Conservation (phyloP, 1,140 invertebrate species). For the Plectrocnemia conspersa region DNA sequence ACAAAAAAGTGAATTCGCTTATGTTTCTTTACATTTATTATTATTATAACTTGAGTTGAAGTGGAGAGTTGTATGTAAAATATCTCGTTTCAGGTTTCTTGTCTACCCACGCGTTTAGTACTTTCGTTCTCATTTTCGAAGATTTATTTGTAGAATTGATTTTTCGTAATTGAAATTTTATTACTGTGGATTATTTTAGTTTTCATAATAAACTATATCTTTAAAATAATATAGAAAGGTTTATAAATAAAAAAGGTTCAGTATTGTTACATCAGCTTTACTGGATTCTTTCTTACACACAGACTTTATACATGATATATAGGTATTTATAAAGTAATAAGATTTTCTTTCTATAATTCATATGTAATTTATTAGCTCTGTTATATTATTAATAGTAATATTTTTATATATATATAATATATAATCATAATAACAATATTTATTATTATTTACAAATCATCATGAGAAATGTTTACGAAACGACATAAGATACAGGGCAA, state of each 20-base stretch:
- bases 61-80: too few relatives aligned
- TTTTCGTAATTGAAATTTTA: too few relatives aligned
- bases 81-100: too few relatives aligned
- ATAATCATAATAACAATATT: constrained; percentile 8
- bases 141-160: too few relatives aligned
- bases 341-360: constrained; percentile 33
- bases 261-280: constrained; percentile 31
- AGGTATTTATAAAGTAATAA: constrained; percentile 32
- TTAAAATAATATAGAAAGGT: background rate
- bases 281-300: constrained; percentile 33
- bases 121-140: too few relatives aligned
- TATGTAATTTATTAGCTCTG: constrained; percentile 35
- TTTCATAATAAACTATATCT: too few relatives aligned
- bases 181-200: too few relatives aligned
- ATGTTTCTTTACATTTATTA: too few relatives aligned
- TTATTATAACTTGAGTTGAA: too few relatives aligned
- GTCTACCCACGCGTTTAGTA: too few relatives aligned
- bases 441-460: constrained; percentile 20
- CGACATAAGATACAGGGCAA: constrained; percentile 4
- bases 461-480: constrained; percentile 22
- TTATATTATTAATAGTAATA: constrained; percentile 30
- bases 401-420: constrained; percentile 14
- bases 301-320: constrained; percentile 34
- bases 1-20: too few relatives aligned
- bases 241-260: constrained; percentile 11